Percentiles rank a stretch among this genome's conserved stretches.
These are phyloP conservation scores for Lysandra coridon DNA, from an alignment of 2,888 invertebrate genomes.

Conservation along the genomic window DNA sequence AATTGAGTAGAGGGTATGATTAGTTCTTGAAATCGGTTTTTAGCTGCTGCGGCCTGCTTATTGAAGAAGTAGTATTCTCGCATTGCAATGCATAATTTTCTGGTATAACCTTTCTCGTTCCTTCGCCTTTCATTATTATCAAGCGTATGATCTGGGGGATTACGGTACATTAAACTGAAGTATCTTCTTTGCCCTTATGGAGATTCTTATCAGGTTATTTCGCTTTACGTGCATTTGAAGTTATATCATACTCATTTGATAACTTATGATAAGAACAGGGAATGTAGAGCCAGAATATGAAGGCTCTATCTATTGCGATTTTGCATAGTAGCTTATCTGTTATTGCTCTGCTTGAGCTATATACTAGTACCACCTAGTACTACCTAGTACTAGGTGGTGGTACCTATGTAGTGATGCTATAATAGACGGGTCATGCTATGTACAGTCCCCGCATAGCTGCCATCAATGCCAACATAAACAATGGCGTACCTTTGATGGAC, in stretches of 20 bases:
- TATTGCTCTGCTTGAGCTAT: too few relatives aligned
- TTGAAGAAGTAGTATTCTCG: too few relatives aligned
- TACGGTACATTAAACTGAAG: background rate
- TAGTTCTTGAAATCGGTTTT: background rate
- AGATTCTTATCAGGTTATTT: background rate
- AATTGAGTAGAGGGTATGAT: background rate
- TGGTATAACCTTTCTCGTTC: background rate
- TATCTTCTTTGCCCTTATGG: background rate
- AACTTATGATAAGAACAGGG: background rate
- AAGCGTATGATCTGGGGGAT: background rate
- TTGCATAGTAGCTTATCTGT: too few relatives aligned
- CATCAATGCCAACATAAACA: background rate
- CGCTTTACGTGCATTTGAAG: background rate
- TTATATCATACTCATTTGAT: background rate
- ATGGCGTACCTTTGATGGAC: conserved; percentile 2
- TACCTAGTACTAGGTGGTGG: too few relatives aligned
- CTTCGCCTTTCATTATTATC: background rate
- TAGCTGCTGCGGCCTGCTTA: background rate
- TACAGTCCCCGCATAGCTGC: background rate
- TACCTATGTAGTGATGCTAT: too few relatives aligned
- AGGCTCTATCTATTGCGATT: background rate
- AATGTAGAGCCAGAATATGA: background rate
- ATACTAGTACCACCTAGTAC: too few relatives aligned
- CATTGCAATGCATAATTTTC: background rate
- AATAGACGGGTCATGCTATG: background rate